phyloP scores from a whole-genome alignment of 2,113 vertebrate genomes.

The Barbus barbus region DNA sequence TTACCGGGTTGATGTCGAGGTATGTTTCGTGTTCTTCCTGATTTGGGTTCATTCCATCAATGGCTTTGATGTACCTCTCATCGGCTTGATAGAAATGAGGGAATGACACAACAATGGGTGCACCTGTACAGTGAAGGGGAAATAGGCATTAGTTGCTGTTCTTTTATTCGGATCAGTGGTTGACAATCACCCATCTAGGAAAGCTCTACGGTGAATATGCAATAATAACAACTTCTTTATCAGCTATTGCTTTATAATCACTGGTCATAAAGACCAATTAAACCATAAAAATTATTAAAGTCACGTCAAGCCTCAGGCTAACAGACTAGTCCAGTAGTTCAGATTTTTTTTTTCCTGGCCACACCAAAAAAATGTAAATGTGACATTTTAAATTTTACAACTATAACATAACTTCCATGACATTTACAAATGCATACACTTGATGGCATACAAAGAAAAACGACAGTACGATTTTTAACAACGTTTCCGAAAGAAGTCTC shows the following conservation, averaged over 20 bases:
- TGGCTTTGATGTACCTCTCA: conserved; percentile 78
- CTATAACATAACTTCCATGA: background rate
- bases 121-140: conserved; percentile 73
- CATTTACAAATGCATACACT: background rate
- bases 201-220: background rate
- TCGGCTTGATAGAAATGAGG: conserved; percentile 97
- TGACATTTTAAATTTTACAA: background rate
- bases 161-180: background rate
- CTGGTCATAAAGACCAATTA: background rate
- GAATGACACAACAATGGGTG: conserved; percentile 92
- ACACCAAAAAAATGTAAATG: background rate
- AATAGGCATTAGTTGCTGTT: background rate
- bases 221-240: conserved; percentile 10
- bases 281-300: background rate
- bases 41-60: conserved; percentile 87
- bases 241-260: background rate
- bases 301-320: background rate
- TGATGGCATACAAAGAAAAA: background rate
- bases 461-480: no score
- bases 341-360: background rate
- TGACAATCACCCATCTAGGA: background rate
- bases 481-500: no score
- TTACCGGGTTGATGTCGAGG: conserved; percentile 93
- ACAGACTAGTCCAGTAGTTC: background rate
- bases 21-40: conserved; percentile 92